These are phyloP conservation scores for Ceratothoa steindachneri DNA, from an alignment of 2,888 invertebrate genomes.

Conservation along the genomic window DNA sequence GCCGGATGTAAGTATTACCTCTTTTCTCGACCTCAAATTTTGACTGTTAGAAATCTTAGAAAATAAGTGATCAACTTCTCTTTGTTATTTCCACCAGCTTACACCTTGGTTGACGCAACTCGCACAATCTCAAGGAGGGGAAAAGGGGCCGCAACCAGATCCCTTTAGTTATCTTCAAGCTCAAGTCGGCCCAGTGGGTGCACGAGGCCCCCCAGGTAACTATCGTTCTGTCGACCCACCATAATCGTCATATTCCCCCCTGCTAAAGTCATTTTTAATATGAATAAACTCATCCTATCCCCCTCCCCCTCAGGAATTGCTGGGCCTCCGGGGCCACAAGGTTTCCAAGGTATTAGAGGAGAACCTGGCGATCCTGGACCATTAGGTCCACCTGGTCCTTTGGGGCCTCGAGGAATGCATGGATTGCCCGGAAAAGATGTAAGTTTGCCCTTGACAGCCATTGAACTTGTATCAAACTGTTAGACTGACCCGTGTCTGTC, in stretches of 20 bases:
- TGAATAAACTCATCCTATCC: too few species aligned
- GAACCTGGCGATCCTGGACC: slow-evolving; percentile 63
- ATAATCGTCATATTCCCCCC: too few species aligned
- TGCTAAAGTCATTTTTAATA: too few species aligned
- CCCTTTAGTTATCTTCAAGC: slow-evolving; percentile 73
- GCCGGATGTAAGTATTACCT: slow-evolving; percentile 61
- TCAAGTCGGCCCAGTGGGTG: slow-evolving; percentile 72
- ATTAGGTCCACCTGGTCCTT: slow-evolving; percentile 57
- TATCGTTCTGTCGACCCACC: too few species aligned
- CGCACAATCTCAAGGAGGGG: slow-evolving; percentile 63
- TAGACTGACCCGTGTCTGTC: too few species aligned
- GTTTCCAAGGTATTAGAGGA: slow-evolving; percentile 72
- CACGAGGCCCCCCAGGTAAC: slow-evolving; percentile 73
- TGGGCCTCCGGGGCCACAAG: slow-evolving; percentile 78
- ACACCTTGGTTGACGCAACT: slow-evolving; percentile 72
- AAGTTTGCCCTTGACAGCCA: too few species aligned
- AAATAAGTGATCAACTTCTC: too few species aligned
- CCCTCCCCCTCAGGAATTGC: slow-evolving; percentile 53
- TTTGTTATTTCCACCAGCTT: slow-evolving; percentile 52
- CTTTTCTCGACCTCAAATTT: slow-evolving; percentile 20
- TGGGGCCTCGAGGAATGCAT: slow-evolving; percentile 64
- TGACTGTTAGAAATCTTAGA: background rate
- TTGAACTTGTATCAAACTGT: too few species aligned
- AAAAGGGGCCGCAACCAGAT: slow-evolving; percentile 64
- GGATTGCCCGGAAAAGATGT: slow-evolving; percentile 74